These are phyloP conservation scores for Prionailurus viverrinus DNA, from an alignment of 2,113 vertebrate genomes.

Conservation along the genomic window DNA sequence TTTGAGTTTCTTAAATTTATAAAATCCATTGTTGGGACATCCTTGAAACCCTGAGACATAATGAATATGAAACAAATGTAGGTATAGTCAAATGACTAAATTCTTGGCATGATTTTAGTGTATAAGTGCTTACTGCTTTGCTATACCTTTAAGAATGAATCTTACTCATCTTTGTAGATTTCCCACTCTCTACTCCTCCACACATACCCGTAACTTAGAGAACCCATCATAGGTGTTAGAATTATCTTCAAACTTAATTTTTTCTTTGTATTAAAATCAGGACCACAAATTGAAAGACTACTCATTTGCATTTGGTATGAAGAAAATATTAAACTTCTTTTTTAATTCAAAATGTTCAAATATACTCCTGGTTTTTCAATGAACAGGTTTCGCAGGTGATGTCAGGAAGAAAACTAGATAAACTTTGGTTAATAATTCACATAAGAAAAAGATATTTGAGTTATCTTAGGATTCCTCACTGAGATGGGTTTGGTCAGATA, in stretches of 20 bases:
- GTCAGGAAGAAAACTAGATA: background rate
- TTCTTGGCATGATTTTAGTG: background rate
- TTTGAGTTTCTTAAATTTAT: background rate
- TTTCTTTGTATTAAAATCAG: constrained; percentile 36
- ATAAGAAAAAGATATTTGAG: background rate
- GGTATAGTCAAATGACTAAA: background rate
- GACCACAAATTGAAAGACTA: constrained; percentile 1
- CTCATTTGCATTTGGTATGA: background rate
- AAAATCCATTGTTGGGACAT: background rate
- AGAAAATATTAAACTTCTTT: background rate
- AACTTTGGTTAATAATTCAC: background rate
- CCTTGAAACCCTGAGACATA: background rate
- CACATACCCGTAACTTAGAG: background rate
- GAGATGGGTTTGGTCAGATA: background rate
- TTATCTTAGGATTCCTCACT: background rate
- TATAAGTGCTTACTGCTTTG: background rate
- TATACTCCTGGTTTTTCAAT: background rate
- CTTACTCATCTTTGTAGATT: background rate
- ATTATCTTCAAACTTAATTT: constrained; percentile 52
- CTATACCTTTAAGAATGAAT: background rate
- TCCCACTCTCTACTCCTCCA: background rate
- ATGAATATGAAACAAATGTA: background rate
- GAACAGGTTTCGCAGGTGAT: background rate
- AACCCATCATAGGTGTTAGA: background rate
- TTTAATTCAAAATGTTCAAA: constrained; percentile 45